Evolutionary conservation across 2,888 invertebrate species (phyloP).

Genomic region (Drosophila ezoana): DNA sequence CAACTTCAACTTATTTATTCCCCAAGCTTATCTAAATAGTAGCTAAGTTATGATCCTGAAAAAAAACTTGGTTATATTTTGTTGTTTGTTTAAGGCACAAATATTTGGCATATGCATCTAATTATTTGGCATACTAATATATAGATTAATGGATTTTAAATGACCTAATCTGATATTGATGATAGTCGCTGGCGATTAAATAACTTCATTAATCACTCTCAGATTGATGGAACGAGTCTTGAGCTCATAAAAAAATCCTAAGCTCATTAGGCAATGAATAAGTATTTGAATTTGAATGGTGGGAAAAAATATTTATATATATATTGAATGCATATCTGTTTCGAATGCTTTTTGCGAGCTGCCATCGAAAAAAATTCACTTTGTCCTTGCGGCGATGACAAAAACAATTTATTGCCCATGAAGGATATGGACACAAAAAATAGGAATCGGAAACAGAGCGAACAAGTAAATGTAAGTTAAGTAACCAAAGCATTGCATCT

Average conservation of each 20-base stretch:
- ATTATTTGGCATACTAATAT: slow-evolving; percentile 20
- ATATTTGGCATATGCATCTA: not conserved
- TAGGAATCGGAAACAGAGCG: slow-evolving; percentile 16
- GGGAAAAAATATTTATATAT: not conserved
- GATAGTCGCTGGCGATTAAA: slow-evolving; percentile 33
- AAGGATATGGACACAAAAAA: slow-evolving; percentile 11
- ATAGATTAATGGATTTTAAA: slow-evolving; percentile 45
- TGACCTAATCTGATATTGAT: slow-evolving; percentile 41
- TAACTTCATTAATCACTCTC: slow-evolving; percentile 53
- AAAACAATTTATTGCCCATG: slow-evolving; percentile 59
- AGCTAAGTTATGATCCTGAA: too few relatives aligned
- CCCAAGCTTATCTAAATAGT: too few relatives aligned
- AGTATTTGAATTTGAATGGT: slow-evolving; percentile 11
- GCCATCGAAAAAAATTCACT: slow-evolving; percentile 61
- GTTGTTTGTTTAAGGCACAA: too few relatives aligned
- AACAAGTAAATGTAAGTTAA: slow-evolving; percentile 37
- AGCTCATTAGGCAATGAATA: slow-evolving; percentile 6
- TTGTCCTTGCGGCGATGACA: slow-evolving; percentile 44
- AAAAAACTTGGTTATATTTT: too few relatives aligned
- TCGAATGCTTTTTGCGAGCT: slow-evolving; percentile 26
- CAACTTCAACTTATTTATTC: too few relatives aligned
- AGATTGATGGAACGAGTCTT: not conserved
- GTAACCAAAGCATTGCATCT: slow-evolving; percentile 44
- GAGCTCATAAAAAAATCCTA: slow-evolving; percentile 5
- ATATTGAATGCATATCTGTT: slow-evolving; percentile 13